Base-by-base conservation (phyloP, 1,140 invertebrate genomes). In the Maniola jurtina region DNA sequence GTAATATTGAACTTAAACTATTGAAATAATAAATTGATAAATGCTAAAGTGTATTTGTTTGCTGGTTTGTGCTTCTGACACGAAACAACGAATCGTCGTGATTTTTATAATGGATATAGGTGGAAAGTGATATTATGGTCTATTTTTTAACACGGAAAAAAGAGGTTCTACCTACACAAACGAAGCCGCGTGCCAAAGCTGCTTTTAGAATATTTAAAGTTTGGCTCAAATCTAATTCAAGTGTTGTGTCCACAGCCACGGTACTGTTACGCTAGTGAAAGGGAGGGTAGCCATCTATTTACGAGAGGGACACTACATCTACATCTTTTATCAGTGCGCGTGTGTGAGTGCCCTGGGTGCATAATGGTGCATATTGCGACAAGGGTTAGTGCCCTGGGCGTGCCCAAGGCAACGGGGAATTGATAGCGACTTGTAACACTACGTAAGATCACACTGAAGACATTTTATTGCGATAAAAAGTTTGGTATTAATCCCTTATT, bases 321-420 rank as follows among this genome's bases (percentile, higher is more conserved):
- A 80, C 73, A 84, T 70, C 73, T 77, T 80, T 81, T 80, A 84
- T 85, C 75, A 77, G 68, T 77, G 76, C 63, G 68, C 67, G 72
- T 84, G 79, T 84, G 81, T 77, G 77, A 61, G 47, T 71, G 60
- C 70, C 68, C 70, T 75, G 71, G 73, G 72, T 79, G 80, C 71
- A 85, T 82, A 81, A 80, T 72, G 76, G 77, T 76, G 68, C 75
- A 55, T 75, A 85, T 84, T 84, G 81, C 82, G 73, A 79, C 81
- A 80, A 89, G 83, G 83, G 83, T 88, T 81, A 89, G 72, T 84
- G 81, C 73, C 83, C 84, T 86, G 83, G 86, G 85, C 79, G 86
- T 89, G 86, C 75, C 80, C 83, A 84, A 83, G 81, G 79, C 77
- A 73, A 74, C 76, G 70, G 70, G 82, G 83, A 81, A 81, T 77